A percentile compares a stretch with the other conserved stretches of the same genome.
phyloP scores from a whole-genome alignment of 2,113 vertebrate genomes.

The Quiscalus mexicanus region DNA sequence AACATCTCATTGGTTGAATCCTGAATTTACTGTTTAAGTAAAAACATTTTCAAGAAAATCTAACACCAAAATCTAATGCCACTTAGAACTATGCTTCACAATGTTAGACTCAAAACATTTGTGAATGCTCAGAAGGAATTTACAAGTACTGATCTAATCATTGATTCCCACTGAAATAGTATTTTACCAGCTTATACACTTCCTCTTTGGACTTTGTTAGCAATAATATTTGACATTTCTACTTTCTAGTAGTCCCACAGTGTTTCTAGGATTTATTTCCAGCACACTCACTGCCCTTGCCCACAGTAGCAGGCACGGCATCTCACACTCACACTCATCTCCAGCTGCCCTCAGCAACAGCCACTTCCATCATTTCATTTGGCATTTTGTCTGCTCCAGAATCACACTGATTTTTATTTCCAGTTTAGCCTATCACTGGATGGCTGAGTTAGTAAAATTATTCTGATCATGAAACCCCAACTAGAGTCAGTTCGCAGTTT shows the following conservation, averaged over 20 bases:
- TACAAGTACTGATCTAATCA: neutral
- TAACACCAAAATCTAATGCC: neutral
- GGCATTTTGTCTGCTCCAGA: neutral
- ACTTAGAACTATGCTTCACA: neutral
- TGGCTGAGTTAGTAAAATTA: neutral
- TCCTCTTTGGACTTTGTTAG: neutral
- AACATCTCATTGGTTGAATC: neutral
- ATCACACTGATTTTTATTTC: neutral
- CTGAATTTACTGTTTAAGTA: neutral
- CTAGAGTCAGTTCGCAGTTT: neutral
- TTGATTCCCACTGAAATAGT: neutral
- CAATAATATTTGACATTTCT: neutral
- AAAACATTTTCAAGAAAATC: neutral
- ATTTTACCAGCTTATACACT: neutral
- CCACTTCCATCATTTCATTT: neutral
- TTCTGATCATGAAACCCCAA: neutral
- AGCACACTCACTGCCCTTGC: neutral
- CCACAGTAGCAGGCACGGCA: neutral
- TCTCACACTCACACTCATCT: neutral
- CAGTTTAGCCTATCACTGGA: neutral
- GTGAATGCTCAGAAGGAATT: neutral
- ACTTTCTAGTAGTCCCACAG: neutral
- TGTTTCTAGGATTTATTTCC: neutral
- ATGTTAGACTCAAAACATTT: neutral
- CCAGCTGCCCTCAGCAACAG: neutral